These are phyloP conservation scores for Sebastes baramenuke DNA, from an alignment of 2,797 vertebrate genomes.

Conservation along the genomic window DNA sequence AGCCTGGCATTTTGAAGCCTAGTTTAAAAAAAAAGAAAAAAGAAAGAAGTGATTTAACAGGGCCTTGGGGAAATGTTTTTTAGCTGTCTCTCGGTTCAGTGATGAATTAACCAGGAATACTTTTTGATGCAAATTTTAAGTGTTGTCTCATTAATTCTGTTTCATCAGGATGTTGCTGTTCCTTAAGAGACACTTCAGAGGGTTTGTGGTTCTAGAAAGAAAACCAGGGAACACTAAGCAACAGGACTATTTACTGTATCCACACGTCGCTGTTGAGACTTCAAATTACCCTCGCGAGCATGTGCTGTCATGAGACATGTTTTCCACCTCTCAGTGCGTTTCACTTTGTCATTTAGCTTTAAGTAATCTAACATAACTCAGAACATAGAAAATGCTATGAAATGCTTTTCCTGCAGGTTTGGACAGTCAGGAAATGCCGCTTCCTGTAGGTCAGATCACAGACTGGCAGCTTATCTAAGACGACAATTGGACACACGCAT, in stretches of 20 bases:
- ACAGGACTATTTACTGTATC: conserved; percentile 31
- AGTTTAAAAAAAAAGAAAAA: neutral
- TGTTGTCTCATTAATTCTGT: conserved; percentile 71
- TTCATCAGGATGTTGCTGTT: conserved; percentile 48
- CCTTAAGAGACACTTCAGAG: conserved; percentile 55
- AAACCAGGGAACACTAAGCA: conserved; percentile 39
- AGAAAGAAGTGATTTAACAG: conserved; percentile 39
- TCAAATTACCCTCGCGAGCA: neutral
- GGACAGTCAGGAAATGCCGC: conserved; percentile 49
- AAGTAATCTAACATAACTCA: neutral
- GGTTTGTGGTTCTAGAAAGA: conserved; percentile 35
- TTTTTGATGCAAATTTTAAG: conserved; percentile 67
- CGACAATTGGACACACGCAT: conserved; percentile 24
- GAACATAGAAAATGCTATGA: neutral
- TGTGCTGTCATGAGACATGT: conserved; percentile 22
- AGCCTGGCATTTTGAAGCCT: conserved; percentile 16
- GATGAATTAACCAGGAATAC: conserved; percentile 62
- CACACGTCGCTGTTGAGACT: conserved; percentile 20
- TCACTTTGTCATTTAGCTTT: conserved; percentile 27
- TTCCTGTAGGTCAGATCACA: conserved; percentile 62
- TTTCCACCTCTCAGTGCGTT: conserved; percentile 3
- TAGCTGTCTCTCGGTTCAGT: conserved; percentile 35
- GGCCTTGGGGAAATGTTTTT: conserved; percentile 33
- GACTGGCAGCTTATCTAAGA: conserved; percentile 32
- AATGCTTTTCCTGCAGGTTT: conserved; percentile 10